These are phyloP conservation scores for Serinus canaria DNA, from an alignment of 2,113 vertebrate species.

Conservation along the genomic window DNA sequence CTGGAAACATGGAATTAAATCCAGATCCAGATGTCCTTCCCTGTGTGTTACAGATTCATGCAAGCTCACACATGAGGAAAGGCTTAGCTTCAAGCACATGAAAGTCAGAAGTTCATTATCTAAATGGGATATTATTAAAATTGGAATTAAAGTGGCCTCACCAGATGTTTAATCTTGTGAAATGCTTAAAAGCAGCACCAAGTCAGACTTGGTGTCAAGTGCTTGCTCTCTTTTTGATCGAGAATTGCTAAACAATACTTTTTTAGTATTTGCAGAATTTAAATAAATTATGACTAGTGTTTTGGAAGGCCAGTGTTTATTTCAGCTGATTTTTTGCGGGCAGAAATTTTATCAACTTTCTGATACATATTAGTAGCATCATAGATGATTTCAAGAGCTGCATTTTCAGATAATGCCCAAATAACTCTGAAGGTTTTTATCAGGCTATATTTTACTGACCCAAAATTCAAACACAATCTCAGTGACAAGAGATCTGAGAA, in stretches of 20 bases:
- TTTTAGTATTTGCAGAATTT: neutral
- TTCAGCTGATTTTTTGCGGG: neutral
- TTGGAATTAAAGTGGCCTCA: neutral
- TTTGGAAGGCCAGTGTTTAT: neutral
- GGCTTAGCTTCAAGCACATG: constrained; percentile 7
- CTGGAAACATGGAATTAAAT: constrained; percentile 34
- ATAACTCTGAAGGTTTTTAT: neutral
- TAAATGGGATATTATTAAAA: constrained; percentile 49
- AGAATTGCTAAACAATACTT: neutral
- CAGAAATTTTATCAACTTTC: neutral
- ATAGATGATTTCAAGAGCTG: neutral
- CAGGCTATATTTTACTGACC: neutral
- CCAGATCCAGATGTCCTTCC: constrained; percentile 6
- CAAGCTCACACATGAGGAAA: constrained; percentile 23
- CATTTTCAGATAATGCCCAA: neutral
- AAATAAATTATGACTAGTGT: neutral
- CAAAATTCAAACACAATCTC: constrained; percentile 8
- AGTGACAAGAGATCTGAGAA: constrained; percentile 4
- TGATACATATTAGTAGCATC: neutral
- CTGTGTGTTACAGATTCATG: neutral
- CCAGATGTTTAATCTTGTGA: constrained; percentile 14
- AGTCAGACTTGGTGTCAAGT: neutral
- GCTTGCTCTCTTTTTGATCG: neutral
- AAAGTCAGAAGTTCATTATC: constrained; percentile 40
- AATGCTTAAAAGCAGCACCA: neutral